Evolutionary conservation across 2,113 vertebrate species (phyloP).

Genomic region (Silurus asotus): DNA sequence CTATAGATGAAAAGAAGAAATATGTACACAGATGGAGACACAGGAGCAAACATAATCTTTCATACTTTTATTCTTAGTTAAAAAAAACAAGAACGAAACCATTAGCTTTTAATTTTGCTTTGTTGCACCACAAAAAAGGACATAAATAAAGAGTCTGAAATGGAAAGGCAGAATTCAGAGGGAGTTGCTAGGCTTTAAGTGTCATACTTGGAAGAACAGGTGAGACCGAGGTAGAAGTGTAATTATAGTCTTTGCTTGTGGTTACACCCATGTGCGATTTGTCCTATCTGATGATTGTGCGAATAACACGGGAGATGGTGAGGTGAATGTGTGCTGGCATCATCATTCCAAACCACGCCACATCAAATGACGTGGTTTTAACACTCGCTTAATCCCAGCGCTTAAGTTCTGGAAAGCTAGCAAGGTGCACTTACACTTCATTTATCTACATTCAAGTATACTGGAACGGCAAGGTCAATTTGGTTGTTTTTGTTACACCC

Average conservation of each 20-base stretch:
- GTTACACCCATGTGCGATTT: conserved; percentile 56
- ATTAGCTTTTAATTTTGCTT: background rate
- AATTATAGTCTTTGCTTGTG: conserved; percentile 63
- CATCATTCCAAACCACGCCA: background rate
- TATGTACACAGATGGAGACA: background rate
- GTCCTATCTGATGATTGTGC: conserved; percentile 66
- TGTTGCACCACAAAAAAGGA: background rate
- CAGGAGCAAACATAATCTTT: conserved; percentile 15
- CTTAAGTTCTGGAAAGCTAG: no score
- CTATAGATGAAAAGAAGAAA: no score
- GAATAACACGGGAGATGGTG: background rate
- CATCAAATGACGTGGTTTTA: background rate
- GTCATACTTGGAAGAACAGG: conserved; percentile 62
- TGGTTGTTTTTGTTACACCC: no score
- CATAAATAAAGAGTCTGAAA: background rate
- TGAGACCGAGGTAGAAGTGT: conserved; percentile 59
- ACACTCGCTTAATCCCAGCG: no score
- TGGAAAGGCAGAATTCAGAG: conserved; percentile 8
- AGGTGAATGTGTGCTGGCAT: background rate
- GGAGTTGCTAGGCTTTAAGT: conserved; percentile 58
- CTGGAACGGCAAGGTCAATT: no score
- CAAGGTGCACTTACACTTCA: no score
- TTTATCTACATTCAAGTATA: no score
- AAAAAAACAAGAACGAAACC: no score
- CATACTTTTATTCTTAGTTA: background rate